A percentile compares a stretch with the other conserved stretches of the same genome.
phyloP scores from a whole-genome alignment of 2,888 invertebrate genomes.

The Caenorhabditis panamensis region DNA sequence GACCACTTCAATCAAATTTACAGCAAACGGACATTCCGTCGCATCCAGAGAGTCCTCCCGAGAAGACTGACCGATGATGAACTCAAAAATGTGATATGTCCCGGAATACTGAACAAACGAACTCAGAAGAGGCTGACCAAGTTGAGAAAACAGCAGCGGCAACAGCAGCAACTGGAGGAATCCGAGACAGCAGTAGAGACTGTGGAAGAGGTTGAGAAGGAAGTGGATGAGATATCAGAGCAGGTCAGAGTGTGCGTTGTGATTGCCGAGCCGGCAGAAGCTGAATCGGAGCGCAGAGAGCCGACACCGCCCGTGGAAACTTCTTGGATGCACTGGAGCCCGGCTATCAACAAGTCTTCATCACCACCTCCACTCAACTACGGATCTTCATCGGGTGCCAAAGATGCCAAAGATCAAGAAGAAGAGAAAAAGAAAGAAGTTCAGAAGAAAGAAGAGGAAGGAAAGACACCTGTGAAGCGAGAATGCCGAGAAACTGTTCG shows the following conservation, averaged over 20 bases:
- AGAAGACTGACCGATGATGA: background rate
- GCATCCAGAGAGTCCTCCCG: conserved; percentile 14
- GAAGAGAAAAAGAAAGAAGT: too few relatives aligned
- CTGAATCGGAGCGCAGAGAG: background rate
- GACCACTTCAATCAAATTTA: conserved; percentile 27
- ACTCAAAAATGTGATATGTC: background rate
- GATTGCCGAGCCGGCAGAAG: background rate
- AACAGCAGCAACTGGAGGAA: background rate
- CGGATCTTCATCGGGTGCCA: too few relatives aligned
- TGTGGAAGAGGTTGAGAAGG: background rate
- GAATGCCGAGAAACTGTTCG: too few relatives aligned
- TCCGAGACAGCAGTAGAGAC: background rate
- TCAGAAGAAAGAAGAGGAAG: too few relatives aligned
- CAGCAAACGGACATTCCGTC: conserved; percentile 19
- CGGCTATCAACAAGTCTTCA: too few relatives aligned
- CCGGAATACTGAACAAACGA: background rate
- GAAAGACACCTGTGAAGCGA: too few relatives aligned
- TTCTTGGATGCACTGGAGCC: background rate
- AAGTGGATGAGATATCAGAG: conserved; percentile 12
- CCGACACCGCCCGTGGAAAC: background rate
- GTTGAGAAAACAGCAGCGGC: conserved; percentile 2
- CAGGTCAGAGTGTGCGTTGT: background rate
- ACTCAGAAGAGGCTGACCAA: background rate
- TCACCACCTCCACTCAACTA: too few relatives aligned
- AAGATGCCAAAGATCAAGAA: too few relatives aligned